Evolutionary conservation across 1,140 invertebrate species (phyloP).

Genomic region (Drosophila saltans): DNA sequence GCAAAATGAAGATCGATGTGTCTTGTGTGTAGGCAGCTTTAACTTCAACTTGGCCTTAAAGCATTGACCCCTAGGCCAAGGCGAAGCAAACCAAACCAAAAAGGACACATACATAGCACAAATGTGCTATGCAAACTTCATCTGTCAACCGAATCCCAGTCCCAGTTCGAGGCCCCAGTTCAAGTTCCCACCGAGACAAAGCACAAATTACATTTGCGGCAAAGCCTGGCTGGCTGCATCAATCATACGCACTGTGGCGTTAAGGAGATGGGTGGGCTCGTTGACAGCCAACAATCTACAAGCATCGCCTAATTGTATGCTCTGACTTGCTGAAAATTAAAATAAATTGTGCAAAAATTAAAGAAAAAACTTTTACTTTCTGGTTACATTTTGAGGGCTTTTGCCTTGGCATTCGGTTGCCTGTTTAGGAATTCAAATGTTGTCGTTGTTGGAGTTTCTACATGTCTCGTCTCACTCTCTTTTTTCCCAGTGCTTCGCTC

Average conservation of each 20-base stretch:
- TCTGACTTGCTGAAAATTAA: slow-evolving; percentile 68
- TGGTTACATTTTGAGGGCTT: background rate
- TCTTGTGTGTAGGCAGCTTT: background rate
- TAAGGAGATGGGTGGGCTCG: slow-evolving; percentile 40
- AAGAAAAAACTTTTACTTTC: slow-evolving; percentile 75
- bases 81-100: too few species aligned
- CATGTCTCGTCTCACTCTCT: slow-evolving; percentile 23
- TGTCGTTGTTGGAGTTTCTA: slow-evolving; percentile 55
- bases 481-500: too few species aligned
- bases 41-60: slow-evolving; percentile 27
- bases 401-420: slow-evolving; percentile 25
- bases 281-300: slow-evolving; percentile 49
- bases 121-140: slow-evolving; percentile 64
- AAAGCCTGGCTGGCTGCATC: slow-evolving; percentile 57
- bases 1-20: slow-evolving; percentile 68
- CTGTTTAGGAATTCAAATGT: slow-evolving; percentile 73
- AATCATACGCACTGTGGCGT: slow-evolving; percentile 75
- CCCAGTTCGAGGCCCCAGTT: background rate
- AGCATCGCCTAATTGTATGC: slow-evolving; percentile 73
- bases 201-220: slow-evolving; percentile 77
- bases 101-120: too few species aligned
- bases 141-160: slow-evolving; percentile 23
- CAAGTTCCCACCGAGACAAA: slow-evolving; percentile 53
- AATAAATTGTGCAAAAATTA: slow-evolving; percentile 80
- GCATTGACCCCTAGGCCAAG: background rate